Evolutionary conservation across 2,888 invertebrate species (phyloP).

Genomic region (Bruchidius siliquastri): DNA sequence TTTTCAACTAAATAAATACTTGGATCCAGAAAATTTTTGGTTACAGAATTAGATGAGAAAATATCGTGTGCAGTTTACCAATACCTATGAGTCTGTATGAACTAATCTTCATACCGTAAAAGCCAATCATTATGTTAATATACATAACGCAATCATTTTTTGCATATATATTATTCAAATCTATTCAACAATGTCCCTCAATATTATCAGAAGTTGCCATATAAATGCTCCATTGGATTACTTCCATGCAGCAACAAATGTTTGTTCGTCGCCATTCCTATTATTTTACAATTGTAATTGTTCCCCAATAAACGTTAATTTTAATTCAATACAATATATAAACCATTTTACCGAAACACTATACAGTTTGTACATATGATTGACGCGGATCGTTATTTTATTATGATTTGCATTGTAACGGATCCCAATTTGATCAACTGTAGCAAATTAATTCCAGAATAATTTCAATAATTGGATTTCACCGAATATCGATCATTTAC

Average conservation of each 20-base stretch:
- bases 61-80: no score
- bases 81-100: no score
- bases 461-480: not conserved
- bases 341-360: not conserved
- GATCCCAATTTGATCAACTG: not conserved
- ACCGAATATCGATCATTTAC: not conserved
- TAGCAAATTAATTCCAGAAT: not conserved
- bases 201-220: no score
- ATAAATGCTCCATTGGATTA: not conserved
- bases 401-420: not conserved
- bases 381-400: not conserved
- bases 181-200: no score
- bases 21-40: no score
- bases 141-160: no score
- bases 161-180: no score
- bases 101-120: no score
- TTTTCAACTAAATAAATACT: no score
- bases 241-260: not conserved
- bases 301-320: not conserved
- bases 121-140: no score
- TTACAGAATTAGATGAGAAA: no score
- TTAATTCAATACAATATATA: not conserved
- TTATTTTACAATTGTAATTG: not conserved
- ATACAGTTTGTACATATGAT: not conserved
- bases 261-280: not conserved